Evolutionary conservation across 2,113 vertebrate species (phyloP).

Genomic region (Psophia crepitans): DNA sequence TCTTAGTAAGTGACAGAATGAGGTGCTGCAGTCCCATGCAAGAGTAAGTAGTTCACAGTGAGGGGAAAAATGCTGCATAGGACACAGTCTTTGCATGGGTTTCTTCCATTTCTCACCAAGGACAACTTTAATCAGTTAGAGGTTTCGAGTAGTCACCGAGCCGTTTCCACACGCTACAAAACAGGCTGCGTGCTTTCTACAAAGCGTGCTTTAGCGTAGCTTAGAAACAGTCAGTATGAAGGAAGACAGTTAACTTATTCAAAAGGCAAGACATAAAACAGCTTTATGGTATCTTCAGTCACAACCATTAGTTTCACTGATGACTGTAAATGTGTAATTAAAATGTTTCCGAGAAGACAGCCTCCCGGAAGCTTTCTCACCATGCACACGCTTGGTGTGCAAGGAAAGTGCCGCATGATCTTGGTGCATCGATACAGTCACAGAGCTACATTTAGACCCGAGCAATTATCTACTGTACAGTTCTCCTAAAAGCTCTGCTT

Average conservation of each 20-base stretch:
- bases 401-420: background rate
- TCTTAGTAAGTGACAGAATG: conserved; percentile 31
- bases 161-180: background rate
- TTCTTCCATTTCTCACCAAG: background rate
- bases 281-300: background rate
- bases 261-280: background rate
- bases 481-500: background rate
- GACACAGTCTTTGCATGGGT: background rate
- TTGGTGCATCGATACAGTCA: background rate
- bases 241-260: background rate
- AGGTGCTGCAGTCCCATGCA: background rate
- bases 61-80: background rate
- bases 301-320: background rate
- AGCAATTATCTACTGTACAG: background rate
- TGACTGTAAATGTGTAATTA: background rate
- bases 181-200: background rate
- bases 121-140: background rate
- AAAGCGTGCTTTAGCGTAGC: background rate
- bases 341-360: background rate
- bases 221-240: background rate
- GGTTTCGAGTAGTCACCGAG: background rate
- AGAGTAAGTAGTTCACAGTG: background rate
- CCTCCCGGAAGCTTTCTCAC: background rate
- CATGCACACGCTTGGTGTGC: accelerated
- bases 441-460: background rate